Base-by-base conservation (phyloP, 2,797 vertebrate species). In the Percopsis omiscomaycus region DNA sequence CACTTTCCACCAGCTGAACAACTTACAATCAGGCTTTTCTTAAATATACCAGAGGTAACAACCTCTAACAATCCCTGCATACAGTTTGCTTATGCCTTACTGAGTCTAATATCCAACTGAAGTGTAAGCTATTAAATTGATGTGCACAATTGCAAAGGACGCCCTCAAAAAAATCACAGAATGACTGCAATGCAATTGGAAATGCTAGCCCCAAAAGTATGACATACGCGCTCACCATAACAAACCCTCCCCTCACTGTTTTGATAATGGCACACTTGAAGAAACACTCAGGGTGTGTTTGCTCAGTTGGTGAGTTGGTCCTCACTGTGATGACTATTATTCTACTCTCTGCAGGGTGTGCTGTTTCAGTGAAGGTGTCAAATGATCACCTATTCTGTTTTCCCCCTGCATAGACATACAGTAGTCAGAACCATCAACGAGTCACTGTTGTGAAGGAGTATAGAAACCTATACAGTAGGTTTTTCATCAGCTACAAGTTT, bases 361-460 rank as follows among this genome's bases (percentile, higher is more conserved):
- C 81, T 63, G 32, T 73, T 82, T 71, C 64, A 64, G 70, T 72
- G 63, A 68, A 63, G 68, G 79, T 90, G 85, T 89, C 89, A 85
- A 83, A 84, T 90, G 80, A 85, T 86, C 79, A 81, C 82, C 82
- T 64, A 77, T 84, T 84, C 80, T 83, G 80, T 77, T 86, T 84
- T 78, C 79, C 81, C 81, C 78, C 61, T 9, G 74, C 80, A 83
- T 79, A 68, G 66, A 12, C 12, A 75, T 68, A 75, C 61, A 13
- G 75, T 68, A 65, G 69, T 71, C 64, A n/a, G 13, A 55, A 73
- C 76, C 72, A 84, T 87, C 80, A 87, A 84, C 83, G 76, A 84
- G 60, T 71, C 75, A 82, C 82, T 86, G 86, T 89, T 71, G 81
- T 79, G 80, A 69, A 49, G 69, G 13, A 15, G 68, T 58, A 59